Conservation (phyloP, 1,140 invertebrate species). For the Forficula auricularia region DNA sequence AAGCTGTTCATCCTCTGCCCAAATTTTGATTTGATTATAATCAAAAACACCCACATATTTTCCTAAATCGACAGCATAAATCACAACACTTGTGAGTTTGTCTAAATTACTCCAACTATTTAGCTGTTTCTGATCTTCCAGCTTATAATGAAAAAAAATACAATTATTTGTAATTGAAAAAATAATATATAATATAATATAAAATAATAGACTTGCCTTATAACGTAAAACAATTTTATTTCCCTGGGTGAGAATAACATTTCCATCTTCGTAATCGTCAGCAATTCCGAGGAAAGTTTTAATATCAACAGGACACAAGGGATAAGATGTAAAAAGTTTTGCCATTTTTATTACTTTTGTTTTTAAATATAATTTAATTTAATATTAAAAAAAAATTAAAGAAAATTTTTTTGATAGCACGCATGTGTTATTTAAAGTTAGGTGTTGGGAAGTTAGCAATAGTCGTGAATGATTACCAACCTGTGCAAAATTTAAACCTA, state of each 20-base stretch:
- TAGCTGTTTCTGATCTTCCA: constrained; percentile 49
- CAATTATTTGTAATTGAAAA: neutral
- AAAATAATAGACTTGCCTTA: constrained; percentile 31
- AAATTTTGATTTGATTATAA: constrained; percentile 40
- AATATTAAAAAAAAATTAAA: too few species aligned
- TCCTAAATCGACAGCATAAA: constrained; percentile 38
- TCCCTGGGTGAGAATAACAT: constrained; percentile 50
- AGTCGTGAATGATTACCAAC: too few species aligned
- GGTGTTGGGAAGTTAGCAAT: too few species aligned
- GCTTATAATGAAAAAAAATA: constrained; percentile 20
- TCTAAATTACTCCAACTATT: constrained; percentile 54
- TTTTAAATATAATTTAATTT: neutral
- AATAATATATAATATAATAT: neutral
- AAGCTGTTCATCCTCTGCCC: constrained; percentile 39
- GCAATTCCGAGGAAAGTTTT: constrained; percentile 48
- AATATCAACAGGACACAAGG: constrained; percentile 50
- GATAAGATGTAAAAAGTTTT: constrained; percentile 47
- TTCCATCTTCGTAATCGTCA: constrained; percentile 36
- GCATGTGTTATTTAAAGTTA: too few species aligned
- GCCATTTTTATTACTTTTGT: constrained; percentile 33
- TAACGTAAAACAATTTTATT: constrained; percentile 56
- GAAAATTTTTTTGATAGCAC: too few species aligned
- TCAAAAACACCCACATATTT: constrained; percentile 51
- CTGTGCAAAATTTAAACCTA: too few species aligned
- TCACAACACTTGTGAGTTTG: constrained; percentile 45